Evolutionary conservation across 2,797 vertebrate species (phyloP), one percentile per base, ranked within the genome.

Genomic region (Geotrypetes seraphini): DNA sequence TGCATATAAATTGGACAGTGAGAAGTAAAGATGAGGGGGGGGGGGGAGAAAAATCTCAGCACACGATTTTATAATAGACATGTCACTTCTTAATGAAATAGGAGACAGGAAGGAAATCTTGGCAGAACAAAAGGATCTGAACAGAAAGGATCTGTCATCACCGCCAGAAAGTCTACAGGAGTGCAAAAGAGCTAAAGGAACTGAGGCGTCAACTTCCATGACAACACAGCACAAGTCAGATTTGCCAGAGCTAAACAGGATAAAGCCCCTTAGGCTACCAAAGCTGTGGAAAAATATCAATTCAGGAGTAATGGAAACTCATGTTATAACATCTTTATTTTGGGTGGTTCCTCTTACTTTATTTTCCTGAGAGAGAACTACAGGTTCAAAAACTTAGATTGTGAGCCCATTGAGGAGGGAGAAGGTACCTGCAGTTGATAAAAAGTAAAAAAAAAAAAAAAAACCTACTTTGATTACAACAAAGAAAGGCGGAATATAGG

Each of bases 41-140:
- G 32, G 55, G 56, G 24, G 21, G 21, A 21, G 19, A 14, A 47
- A 7, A 41, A 34, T 52, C 39, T 40, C 23, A 50, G 48, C 19
- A 8, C 44, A 12, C 37, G 33, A 36, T 50, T 53, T 44, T 32
- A 18, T 49, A 48, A n/a, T n/a, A 33, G 43, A 42, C 3, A 19
- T 39, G 23, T 14, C 8, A 16, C 8, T 43, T 52, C 40, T 36
- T 14, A 39, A 32, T 19, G 43, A 25, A 12, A 6, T 33, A 34
- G 28, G 31, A 19, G 32, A 24, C 24, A 16, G 36, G 38, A n/a
- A 15, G 47, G 29, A 14, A 21, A 12, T 3, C 2, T 19, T 45
- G 47, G 14, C 43, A 50, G 40, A 35, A 12, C 13, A 35, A 37
- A 25, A 12, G 33, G 44, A 44, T 32, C 22, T 5, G 17, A 50